Base-by-base conservation (phyloP, 1,140 invertebrate genomes). In the Hyles euphorbiae region DNA sequence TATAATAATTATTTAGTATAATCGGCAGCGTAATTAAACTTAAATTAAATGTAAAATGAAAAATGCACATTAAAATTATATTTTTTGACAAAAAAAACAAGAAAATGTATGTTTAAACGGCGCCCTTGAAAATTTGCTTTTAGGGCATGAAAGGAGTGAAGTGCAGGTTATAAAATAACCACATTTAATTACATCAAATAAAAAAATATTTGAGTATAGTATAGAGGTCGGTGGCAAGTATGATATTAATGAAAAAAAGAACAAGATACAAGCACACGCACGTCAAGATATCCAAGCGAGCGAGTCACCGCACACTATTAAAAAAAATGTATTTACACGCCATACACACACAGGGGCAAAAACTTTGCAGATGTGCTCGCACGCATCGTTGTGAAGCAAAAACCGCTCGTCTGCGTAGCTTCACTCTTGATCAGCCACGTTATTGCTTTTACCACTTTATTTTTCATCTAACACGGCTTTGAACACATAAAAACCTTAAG, bases 361-460 rank as follows among this genome's bases (percentile, higher is more conserved):
- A 71, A 68, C 72, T 60, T 56, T 64, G 72, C 83, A 83, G 74
- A 82, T 86, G 83, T 80, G 72, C 72, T 78, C 76, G 78, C 78
- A 83, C 81, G 79, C 81, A 78, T 66, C 69, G 76, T 56, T 57
- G 50, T 65, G 56, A 48, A 57, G 67, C 69, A 83, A 82, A 80
- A 81, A 78, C 66, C 57, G 56, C 66, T 49, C 62, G 64, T 53
- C 56, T 63, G 58, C 34, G 57, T 57, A 63, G 59, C 56, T 61
- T 61, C 59, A 72, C 61, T 55, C 34, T 54, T 56, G 32, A 56
- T 9, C 36, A 32, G 36, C 10, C 43, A 36, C 45, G 49, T 56
- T 44, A 53, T 43, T 56, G 44, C 51, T 69, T 62, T 58, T 65
- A 60, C 61, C 45, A 49, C 52, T 51, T 53, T 11, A 60, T 53